Conservation (phyloP, 1,140 invertebrate genomes). For the Anagrus nilaparvatae region DNA sequence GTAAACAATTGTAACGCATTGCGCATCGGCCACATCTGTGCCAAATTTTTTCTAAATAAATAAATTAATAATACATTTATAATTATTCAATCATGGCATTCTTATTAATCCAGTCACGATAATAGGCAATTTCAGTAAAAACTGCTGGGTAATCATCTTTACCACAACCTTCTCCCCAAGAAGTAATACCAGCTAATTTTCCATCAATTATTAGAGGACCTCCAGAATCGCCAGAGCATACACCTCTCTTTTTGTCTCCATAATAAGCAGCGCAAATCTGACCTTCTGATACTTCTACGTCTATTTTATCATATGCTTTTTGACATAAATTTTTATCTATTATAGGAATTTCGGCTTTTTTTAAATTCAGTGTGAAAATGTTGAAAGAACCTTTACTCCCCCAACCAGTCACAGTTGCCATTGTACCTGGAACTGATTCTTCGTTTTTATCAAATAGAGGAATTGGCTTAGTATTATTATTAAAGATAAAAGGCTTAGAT, state of each 20-base stretch:
- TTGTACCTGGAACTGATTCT: too few species aligned
- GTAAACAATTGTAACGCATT: too few species aligned
- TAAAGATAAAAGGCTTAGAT: too few species aligned
- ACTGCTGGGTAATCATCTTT: conserved; percentile 42
- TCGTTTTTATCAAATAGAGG: too few species aligned
- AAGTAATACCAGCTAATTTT: conserved; percentile 38
- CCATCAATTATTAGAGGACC: conserved; percentile 21
- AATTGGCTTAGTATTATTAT: too few species aligned
- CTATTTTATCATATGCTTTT: conserved; percentile 15
- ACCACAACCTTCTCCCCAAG: conserved; percentile 43
- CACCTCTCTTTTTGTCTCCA: neutral
- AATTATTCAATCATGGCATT: too few species aligned
- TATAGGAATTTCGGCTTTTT: conserved; percentile 26
- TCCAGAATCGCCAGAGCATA: conserved; percentile 23
- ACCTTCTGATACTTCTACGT: conserved; percentile 17
- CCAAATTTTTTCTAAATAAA: too few species aligned
- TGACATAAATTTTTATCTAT: conserved; percentile 21
- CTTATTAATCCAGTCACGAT: conserved; percentile 32
- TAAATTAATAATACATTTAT: too few species aligned
- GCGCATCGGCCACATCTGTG: too few species aligned
- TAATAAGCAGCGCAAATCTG: conserved; percentile 38
- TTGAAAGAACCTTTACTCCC: too few species aligned
- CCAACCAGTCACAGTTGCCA: too few species aligned
- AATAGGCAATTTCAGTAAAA: conserved; percentile 38
- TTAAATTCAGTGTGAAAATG: too few species aligned